Evolutionary conservation across 2,797 vertebrate genomes (phyloP).

Genomic region (Periparus ater): DNA sequence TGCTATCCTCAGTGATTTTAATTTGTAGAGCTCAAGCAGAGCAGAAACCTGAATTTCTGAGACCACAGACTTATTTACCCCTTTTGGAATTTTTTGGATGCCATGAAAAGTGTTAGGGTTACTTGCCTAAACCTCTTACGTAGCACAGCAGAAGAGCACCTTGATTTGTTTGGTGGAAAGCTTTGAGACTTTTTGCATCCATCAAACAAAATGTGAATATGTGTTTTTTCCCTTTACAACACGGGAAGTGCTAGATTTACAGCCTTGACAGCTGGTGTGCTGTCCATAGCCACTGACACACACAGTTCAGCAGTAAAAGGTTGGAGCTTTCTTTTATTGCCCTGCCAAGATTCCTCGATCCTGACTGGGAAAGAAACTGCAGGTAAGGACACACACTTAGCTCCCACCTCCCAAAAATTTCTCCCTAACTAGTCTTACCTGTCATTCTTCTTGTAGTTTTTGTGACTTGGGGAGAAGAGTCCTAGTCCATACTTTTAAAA

Average conservation of each 20-base stretch:
- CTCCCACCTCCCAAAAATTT: not conserved
- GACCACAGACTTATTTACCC: not conserved
- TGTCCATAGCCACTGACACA: not conserved
- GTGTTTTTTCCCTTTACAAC: not conserved
- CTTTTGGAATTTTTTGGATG: not conserved
- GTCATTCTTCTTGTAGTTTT: not conserved
- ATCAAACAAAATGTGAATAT: conserved; percentile 15
- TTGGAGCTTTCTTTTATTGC: not conserved
- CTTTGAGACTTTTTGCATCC: not conserved
- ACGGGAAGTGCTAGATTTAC: not conserved
- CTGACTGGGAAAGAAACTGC: not conserved
- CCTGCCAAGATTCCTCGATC: not conserved
- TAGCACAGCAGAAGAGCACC: not conserved
- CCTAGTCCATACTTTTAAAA: not conserved
- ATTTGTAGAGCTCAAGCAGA: not conserved
- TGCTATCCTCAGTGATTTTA: not conserved
- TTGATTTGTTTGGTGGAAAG: conserved; percentile 10
- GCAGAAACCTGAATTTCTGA: not conserved
- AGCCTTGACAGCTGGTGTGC: not conserved
- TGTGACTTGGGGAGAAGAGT: not conserved
- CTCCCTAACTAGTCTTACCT: not conserved
- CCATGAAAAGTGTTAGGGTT: not conserved
- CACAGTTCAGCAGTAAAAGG: not conserved
- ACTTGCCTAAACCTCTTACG: not conserved
- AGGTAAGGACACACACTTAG: not conserved